phyloP scores from a whole-genome alignment of 2,113 vertebrate species.

The Ciconia stormi region DNA sequence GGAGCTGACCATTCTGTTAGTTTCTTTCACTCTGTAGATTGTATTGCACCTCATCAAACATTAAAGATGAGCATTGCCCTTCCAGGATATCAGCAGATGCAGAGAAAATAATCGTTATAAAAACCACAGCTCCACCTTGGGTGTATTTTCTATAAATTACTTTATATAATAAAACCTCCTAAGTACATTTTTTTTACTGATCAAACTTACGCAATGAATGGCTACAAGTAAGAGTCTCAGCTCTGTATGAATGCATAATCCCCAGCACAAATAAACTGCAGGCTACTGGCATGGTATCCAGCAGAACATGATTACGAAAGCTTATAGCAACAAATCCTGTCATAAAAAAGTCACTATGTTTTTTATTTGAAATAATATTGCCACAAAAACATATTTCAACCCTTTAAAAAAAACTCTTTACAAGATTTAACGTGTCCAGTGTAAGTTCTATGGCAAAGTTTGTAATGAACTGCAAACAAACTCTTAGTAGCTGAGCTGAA shows the following conservation, averaged over 20 bases:
- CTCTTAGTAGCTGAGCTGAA: not conserved
- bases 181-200: not conserved
- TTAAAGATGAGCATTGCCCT: not conserved
- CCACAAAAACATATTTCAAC: constrained; percentile 39
- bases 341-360: constrained; percentile 32
- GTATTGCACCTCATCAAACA: not conserved
- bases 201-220: not conserved
- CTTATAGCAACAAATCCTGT: constrained; percentile 56
- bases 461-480: constrained; percentile 26
- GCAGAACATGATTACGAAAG: constrained; percentile 23
- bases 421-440: constrained; percentile 39
- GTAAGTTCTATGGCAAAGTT: constrained; percentile 14
- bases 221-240: not conserved
- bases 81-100: not conserved
- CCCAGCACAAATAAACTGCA: not conserved
- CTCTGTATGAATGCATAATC: not conserved
- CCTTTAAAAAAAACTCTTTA: constrained; percentile 21
- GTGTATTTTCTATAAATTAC: not conserved
- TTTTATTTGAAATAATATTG: constrained; percentile 67
- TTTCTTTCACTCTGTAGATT: not conserved
- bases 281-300: not conserved
- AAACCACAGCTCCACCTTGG: not conserved
- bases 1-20: not conserved
- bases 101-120: not conserved
- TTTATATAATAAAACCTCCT: not conserved